Evolutionary conservation across 2,888 invertebrate genomes (phyloP).

Genomic region (Rhogogaster chlorosoma): DNA sequence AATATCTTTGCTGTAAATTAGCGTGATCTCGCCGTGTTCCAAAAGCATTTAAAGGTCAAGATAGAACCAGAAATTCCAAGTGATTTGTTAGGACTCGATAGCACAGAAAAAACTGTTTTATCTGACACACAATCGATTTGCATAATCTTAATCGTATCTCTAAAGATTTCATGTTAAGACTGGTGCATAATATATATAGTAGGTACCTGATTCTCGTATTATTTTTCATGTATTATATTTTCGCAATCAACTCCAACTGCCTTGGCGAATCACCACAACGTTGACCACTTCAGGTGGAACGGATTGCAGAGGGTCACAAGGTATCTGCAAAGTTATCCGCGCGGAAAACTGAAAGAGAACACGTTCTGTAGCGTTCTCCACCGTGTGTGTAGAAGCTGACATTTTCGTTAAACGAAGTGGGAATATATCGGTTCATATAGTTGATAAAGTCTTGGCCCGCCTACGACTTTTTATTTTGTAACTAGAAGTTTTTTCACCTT

Average conservation of each 20-base stretch:
- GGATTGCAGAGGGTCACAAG: background rate
- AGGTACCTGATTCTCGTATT: background rate
- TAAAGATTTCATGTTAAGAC: background rate
- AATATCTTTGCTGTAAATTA: background rate
- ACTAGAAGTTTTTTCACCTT: background rate
- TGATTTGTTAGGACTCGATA: background rate
- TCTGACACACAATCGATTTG: background rate
- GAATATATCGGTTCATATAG: background rate
- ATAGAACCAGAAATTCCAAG: background rate
- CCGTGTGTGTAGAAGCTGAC: background rate
- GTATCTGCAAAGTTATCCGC: background rate
- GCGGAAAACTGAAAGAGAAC: slow-evolving; percentile 7
- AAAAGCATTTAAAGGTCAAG: slow-evolving; percentile 23
- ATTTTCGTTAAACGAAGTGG: slow-evolving; percentile 13
- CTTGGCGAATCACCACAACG: background rate
- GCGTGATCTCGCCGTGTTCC: background rate
- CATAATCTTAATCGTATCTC: background rate
- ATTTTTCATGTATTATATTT: background rate
- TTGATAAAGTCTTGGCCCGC: background rate
- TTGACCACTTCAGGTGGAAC: background rate
- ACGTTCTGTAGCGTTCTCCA: background rate
- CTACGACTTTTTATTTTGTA: background rate
- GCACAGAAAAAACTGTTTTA: background rate
- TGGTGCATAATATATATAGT: background rate
- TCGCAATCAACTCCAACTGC: background rate